A percentile compares a stretch with the other conserved stretches of the same genome.
Conservation (phyloP, 2,888 invertebrate species). For the Campoplex capitator region DNA sequence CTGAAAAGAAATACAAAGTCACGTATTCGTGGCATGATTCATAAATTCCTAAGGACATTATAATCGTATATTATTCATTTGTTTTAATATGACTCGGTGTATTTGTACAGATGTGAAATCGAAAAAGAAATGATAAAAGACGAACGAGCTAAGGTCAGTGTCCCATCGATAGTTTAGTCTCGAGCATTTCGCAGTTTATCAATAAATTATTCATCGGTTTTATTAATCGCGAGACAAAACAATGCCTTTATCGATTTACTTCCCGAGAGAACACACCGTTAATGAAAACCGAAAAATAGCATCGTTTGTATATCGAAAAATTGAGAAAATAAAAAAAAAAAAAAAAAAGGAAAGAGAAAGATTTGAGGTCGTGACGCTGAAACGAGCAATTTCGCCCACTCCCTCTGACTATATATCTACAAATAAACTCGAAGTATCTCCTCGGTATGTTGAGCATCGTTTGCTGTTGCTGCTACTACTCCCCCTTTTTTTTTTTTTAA, state of each 20-base stretch:
- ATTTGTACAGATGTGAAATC: slow-evolving; percentile 12
- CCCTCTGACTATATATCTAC: slow-evolving; percentile 58
- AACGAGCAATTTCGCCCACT: slow-evolving; percentile 68
- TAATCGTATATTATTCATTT: slow-evolving; percentile 22
- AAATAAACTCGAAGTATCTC: slow-evolving; percentile 68
- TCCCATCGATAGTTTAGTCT: slow-evolving; percentile 10
- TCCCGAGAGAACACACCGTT: background rate
- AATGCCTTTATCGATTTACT: too few species aligned
- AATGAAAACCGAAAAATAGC: background rate
- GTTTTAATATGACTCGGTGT: background rate
- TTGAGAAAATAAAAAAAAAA: slow-evolving; percentile 34
- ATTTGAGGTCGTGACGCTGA: slow-evolving; percentile 68
- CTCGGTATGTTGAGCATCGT: slow-evolving; percentile 59
- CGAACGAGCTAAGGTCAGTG: slow-evolving; percentile 3
- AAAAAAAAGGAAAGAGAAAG: slow-evolving; percentile 14
- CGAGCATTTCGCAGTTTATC: slow-evolving; percentile 18
- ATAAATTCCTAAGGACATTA: slow-evolving; percentile 22
- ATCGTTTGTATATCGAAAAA: slow-evolving; percentile 27
- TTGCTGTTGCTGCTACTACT: slow-evolving; percentile 9
- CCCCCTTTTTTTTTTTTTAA: background rate
- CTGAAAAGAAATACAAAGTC: slow-evolving; percentile 19
- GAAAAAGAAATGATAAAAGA: background rate
- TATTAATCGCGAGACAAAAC: background rate
- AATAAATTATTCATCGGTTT: background rate
- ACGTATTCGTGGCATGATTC: slow-evolving; percentile 21